Base-by-base conservation (phyloP, 2,113 vertebrate species). In the Syngnathus floridae region DNA sequence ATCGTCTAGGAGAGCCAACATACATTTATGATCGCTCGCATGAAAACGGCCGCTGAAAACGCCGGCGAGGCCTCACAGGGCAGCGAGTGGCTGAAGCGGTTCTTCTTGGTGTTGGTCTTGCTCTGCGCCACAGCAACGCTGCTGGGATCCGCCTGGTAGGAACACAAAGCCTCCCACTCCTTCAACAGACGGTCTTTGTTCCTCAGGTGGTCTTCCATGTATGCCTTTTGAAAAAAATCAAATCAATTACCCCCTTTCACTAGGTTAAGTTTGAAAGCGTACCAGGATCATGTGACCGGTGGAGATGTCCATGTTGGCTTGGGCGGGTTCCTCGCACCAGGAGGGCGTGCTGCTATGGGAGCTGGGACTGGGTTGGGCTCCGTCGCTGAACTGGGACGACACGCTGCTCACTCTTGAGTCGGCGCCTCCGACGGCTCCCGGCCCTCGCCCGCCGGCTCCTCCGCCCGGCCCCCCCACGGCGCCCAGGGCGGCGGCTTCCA, bases 241-340 rank as follows among this genome's bases (percentile, higher is more conserved):
- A 6, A 26, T 41, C 37, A 43, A 22, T 61, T 5, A 14, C 10
- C 6, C 11, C 41, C 38, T 43, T n/a, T 11, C 26, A 56, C 26
- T 31, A 0, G 26, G 2, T 31, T 3, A 31, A 31, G 26, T n/a
- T 40, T 21, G 10, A 13, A 11, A 41, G n/a, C 85, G 84, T 77
- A 98, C 96, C 93, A 99, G 92, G 72, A 98, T 98, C 97, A 99
- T 98, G 92, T 99, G 97, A 41, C 97, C 97, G 0, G 97, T 98
- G 71, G 96, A 98, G 88, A 99, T 99, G 90, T 98, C 96, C 96
- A 98, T 98, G 90, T 97, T 99, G 87, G 96, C 93, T 83, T 97
- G 96, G 0, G 94, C 96, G 0, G 97, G 97, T 77, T 99, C 97
- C 88, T 99, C 97, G 0, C 97, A 97, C 97, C 97, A 98, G 48